phyloP scores from a whole-genome alignment of 2,888 invertebrate genomes.

The Dryobota labecula region DNA sequence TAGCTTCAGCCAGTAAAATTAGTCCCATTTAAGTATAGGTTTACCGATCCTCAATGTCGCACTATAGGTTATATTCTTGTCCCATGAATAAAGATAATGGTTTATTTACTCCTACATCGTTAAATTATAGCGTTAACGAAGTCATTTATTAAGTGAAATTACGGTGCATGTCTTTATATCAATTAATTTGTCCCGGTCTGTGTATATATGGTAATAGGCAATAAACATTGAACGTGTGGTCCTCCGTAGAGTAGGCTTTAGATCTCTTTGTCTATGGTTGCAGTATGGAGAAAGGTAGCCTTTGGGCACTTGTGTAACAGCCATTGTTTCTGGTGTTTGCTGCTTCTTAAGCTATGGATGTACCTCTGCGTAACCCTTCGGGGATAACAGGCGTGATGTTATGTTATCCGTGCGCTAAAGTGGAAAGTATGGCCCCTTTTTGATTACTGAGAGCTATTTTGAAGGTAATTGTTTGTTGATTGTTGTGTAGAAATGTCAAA shows the following conservation, averaged over 20 bases:
- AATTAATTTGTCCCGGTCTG: conserved; percentile 23
- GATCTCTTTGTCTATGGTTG: conserved; percentile 21
- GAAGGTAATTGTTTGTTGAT: background rate
- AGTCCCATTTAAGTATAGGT: conserved; percentile 6
- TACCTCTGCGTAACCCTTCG: too few relatives aligned
- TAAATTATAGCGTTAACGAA: conserved; percentile 29
- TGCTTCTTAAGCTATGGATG: background rate
- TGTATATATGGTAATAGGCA: conserved; percentile 3
- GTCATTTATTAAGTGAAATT: conserved; percentile 33
- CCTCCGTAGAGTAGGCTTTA: conserved; percentile 12
- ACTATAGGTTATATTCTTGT: conserved; percentile 8
- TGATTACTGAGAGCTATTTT: background rate
- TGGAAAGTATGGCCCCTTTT: background rate
- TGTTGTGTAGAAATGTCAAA: background rate
- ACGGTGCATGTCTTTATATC: conserved; percentile 26
- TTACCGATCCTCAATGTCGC: conserved; percentile 16
- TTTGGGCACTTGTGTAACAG: conserved; percentile 15
- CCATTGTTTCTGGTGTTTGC: conserved; percentile 19
- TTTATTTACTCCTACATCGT: conserved; percentile 19
- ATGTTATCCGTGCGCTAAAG: background rate
- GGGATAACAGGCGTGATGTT: too few relatives aligned
- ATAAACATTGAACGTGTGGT: conserved; percentile 35
- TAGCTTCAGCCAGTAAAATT: conserved; percentile 1
- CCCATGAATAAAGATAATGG: conserved; percentile 17
- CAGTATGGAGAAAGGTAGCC: conserved; percentile 16